These are phyloP conservation scores for Hippasteria phrygiana DNA, from an alignment of 53 echinoderm and acorn worm genomes.

Conservation along the genomic window DNA sequence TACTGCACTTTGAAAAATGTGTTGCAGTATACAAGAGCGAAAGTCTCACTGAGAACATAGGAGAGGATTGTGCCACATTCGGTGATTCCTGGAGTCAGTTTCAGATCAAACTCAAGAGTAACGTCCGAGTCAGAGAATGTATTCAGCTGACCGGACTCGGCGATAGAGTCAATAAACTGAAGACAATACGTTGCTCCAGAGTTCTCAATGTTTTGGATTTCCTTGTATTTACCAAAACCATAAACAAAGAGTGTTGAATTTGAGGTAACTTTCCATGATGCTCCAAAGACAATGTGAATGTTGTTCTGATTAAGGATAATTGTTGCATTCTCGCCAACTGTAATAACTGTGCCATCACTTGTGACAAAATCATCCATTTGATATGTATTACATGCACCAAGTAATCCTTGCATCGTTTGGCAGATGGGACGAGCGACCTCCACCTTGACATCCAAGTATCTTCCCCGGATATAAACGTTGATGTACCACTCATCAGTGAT, in stretches of 20 bases:
- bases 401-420: conserved; percentile 65
- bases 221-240: conserved; percentile 67
- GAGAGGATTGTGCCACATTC: conserved; percentile 79
- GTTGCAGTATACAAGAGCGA: conserved; percentile 73
- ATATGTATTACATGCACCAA: conserved; percentile 79
- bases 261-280: conserved; percentile 69
- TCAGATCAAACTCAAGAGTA: conserved; percentile 81
- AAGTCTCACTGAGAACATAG: conserved; percentile 70
- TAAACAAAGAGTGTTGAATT: conserved; percentile 69
- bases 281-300: conserved; percentile 81
- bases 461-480: conserved; percentile 73
- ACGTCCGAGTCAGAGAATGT: conserved; percentile 89
- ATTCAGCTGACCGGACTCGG: conserved; percentile 62
- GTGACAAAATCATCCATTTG: conserved; percentile 77
- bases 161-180: conserved; percentile 76
- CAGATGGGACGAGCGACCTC: conserved; percentile 33
- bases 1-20: conserved; percentile 65
- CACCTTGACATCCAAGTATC: conserved; percentile 74
- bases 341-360: conserved; percentile 61
- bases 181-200: conserved; percentile 84
- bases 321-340: conserved; percentile 58
- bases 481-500: conserved; percentile 51
- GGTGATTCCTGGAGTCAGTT: conserved; percentile 29
- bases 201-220: conserved; percentile 65
- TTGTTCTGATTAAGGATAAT: conserved; percentile 67